Evolutionary conservation across 1,140 invertebrate genomes (phyloP), one percentile per base, ranked within the genome.

Genomic region (Ceratosolen solmsi): DNA sequence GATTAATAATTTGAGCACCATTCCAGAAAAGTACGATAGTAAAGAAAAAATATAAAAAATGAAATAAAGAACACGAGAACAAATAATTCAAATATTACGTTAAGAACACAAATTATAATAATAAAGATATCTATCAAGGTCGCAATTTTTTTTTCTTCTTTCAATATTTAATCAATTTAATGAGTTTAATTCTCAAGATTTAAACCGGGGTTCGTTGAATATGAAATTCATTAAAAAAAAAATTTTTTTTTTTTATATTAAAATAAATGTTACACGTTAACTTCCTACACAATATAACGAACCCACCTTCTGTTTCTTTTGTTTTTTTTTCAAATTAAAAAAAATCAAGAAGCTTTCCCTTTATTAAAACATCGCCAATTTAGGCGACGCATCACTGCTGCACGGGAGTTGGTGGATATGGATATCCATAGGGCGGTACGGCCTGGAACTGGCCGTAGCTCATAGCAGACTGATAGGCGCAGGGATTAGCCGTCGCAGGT

Each of bases 391-490:
- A 87, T 91, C 88, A 91, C 89, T 92, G 91, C 83, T 92, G 91
- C 25, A 92, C 90, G 0, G 90, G 91, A 13, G 91, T 91, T 11
- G 92, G 91, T 5, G 92, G 91, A 79, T 93, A 93, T 13, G 92
- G 89, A 46, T 92, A 93, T 49, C 90, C 92, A 84, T 92, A 93
- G 4, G 92, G 90, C 49, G 90, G 86, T 27, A 92, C 89, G n/a
- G 91, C 88, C 81, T 92, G 93, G 71, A 91, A 92, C 58, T 91
- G 90, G 7, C 90, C 87, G 65, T 93, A 93, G 49, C 92, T 91
- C 90, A 93, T 92, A 0, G 77, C 82, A 11, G 92, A 93, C 79
- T 94, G 93, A 79, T 93, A 94, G 25, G 93, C 93, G 84, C 93
- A 94, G 2, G 82, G 82, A 72, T 83, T 83, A 1, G 93, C 92